Conservation (phyloP, 64 coral and sea anemone genomes). For the Pachyseris speciosa region DNA sequence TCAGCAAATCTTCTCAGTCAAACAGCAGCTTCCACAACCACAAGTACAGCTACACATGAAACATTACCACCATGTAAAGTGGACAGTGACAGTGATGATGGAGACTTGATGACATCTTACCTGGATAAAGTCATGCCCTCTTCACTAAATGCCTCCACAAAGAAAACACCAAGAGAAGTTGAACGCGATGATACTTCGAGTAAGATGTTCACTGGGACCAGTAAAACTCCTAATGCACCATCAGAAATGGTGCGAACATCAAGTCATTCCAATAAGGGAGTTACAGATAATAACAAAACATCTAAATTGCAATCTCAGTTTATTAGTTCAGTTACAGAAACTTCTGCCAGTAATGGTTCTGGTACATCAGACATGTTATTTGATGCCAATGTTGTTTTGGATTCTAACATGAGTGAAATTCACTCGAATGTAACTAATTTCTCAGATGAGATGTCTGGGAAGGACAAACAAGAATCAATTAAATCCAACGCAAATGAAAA, state of each 20-base stretch:
- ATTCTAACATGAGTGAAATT: background rate
- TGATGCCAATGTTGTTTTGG: slow-evolving; percentile 3
- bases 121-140: background rate
- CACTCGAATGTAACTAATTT: background rate
- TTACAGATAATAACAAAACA: background rate
- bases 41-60: background rate
- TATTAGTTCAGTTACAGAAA: background rate
- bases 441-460: background rate
- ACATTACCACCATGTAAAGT: background rate
- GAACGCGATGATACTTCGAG: background rate
- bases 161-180: background rate
- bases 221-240: background rate
- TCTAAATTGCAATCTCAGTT: background rate
- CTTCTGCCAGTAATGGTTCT: background rate
- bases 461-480: background rate
- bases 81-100: slow-evolving; percentile 36
- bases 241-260: background rate
- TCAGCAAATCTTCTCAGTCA: background rate
- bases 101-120: background rate
- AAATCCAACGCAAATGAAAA: background rate
- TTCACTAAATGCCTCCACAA: background rate
- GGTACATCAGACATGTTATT: background rate
- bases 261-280: background rate
- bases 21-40: background rate
- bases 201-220: background rate